These are phyloP conservation scores for Trachythela sp. DNA, from an alignment of 64 coral and sea anemone species.

Conservation along the genomic window DNA sequence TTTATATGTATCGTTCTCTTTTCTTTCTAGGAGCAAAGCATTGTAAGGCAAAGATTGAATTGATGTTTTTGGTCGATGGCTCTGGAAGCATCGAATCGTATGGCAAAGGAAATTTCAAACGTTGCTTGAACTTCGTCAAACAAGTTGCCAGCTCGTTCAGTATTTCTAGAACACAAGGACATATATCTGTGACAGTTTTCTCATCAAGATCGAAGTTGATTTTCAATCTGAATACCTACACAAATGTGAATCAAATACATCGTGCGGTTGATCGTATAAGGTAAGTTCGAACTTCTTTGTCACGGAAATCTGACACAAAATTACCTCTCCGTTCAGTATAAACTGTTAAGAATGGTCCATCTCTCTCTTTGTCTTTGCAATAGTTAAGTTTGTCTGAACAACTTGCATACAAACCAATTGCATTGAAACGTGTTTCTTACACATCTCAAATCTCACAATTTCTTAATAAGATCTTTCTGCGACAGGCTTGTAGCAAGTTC, in stretches of 20 bases:
- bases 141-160: slow-evolving; percentile 27
- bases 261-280: slow-evolving; percentile 49
- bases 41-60: slow-evolving; percentile 48
- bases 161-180: background rate
- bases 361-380: no score
- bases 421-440: no score
- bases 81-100: slow-evolving; percentile 37
- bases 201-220: background rate
- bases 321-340: no score
- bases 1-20: background rate
- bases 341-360: no score
- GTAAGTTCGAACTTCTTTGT: background rate
- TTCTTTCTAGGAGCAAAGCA: background rate
- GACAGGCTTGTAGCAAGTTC: no score
- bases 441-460: no score
- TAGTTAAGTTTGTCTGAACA: no score
- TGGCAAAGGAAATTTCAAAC: slow-evolving; percentile 46
- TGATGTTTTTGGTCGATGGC: slow-evolving; percentile 50
- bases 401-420: no score
- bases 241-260: slow-evolving; percentile 24
- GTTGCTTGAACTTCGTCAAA: slow-evolving; percentile 49
- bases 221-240: background rate
- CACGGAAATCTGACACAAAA: no score
- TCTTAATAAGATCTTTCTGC: no score
- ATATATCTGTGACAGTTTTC: background rate